These are phyloP conservation scores for Morone chrysops DNA, from an alignment of 2,113 vertebrate species.

Conservation along the genomic window DNA sequence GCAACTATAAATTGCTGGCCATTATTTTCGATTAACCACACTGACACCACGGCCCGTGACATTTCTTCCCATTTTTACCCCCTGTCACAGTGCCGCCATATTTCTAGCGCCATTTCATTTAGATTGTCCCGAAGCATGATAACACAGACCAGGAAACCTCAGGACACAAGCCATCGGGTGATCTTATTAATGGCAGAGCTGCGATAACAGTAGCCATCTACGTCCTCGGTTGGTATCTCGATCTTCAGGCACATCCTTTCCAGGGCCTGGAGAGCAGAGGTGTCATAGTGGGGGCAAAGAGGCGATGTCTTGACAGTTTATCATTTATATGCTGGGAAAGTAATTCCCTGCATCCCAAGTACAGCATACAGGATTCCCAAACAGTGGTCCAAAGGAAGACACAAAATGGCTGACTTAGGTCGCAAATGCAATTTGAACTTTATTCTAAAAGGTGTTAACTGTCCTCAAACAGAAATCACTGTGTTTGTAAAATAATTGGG, in stretches of 20 bases:
- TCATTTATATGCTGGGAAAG: constrained; percentile 50
- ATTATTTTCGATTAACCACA: constrained; percentile 83
- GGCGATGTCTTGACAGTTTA: constrained; percentile 59
- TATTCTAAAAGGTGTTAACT: background rate
- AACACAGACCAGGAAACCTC: constrained; percentile 62
- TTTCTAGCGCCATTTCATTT: constrained; percentile 68
- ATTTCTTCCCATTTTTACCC: constrained; percentile 70
- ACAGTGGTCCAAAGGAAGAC: background rate
- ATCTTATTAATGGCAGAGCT: constrained; percentile 73
- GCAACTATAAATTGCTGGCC: constrained; percentile 79
- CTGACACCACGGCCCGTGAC: constrained; percentile 69
- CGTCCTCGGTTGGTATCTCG: constrained; percentile 70
- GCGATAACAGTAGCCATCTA: constrained; percentile 68
- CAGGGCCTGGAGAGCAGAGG: constrained; percentile 57
- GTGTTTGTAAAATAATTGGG: background rate
- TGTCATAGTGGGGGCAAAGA: constrained; percentile 46
- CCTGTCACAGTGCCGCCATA: constrained; percentile 57
- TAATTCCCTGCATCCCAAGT: constrained; percentile 51
- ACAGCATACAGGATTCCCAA: constrained; percentile 21
- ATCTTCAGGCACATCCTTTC: constrained; percentile 70
- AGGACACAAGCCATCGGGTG: constrained; percentile 60
- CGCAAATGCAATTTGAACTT: constrained; percentile 6
- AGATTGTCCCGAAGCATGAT: constrained; percentile 74
- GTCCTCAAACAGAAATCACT: background rate
- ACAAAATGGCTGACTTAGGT: constrained; percentile 15